Evolutionary conservation across 2,113 vertebrate species (phyloP).

Genomic region (Galbula dea): DNA sequence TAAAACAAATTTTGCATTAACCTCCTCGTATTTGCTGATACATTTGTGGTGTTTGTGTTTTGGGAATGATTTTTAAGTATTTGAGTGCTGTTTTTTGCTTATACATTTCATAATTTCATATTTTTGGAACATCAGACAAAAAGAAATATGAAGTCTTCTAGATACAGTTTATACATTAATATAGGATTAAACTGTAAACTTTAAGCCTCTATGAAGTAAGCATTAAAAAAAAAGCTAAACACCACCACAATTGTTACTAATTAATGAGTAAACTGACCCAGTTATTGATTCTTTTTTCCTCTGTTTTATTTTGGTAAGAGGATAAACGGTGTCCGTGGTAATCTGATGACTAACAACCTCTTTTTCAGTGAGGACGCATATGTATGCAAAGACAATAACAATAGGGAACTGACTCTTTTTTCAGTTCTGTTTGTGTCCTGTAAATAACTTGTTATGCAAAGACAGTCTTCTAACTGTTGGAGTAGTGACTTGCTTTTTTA

Average conservation of each 20-base stretch:
- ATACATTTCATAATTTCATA: neutral
- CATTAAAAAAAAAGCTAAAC: neutral
- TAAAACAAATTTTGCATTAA: neutral
- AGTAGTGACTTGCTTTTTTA: neutral
- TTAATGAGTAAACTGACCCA: neutral
- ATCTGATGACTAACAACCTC: neutral
- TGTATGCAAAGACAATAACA: too few relatives aligned
- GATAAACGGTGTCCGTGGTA: neutral
- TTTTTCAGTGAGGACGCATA: neutral
- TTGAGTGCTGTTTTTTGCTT: neutral
- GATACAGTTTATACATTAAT: neutral
- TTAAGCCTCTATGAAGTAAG: neutral
- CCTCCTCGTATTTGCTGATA: neutral
- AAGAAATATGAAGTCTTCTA: neutral
- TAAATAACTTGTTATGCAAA: neutral
- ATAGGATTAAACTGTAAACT: neutral
- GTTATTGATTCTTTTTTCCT: neutral
- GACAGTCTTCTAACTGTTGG: neutral
- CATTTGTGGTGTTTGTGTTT: neutral
- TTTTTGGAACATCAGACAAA: neutral
- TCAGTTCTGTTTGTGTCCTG: neutral
- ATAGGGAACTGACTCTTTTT: neutral
- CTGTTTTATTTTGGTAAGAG: neutral
- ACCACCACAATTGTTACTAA: neutral
- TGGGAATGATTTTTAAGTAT: neutral